Percentiles rank a stretch among this genome's conserved stretches.
These are phyloP conservation scores for Ceratitis capitata DNA, from an alignment of 1,140 invertebrate genomes.

Conservation along the genomic window DNA sequence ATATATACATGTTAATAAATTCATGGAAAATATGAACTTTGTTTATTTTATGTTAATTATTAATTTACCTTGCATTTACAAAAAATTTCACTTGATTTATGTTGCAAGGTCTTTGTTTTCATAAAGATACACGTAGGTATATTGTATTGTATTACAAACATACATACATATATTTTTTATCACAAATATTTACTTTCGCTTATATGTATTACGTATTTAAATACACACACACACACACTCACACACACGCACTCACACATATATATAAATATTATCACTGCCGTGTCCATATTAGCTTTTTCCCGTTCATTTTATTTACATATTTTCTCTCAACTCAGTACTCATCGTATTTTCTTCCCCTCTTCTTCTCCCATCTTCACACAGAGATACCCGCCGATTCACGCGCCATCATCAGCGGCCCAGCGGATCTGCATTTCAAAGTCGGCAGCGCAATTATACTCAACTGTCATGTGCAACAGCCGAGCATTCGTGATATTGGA, in stretches of 20 bases:
- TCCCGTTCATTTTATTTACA: neutral
- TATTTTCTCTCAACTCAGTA: neutral
- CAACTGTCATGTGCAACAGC: slow-evolving; percentile 82
- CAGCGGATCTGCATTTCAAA: slow-evolving; percentile 83
- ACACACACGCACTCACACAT: neutral
- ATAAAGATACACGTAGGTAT: too few relatives aligned
- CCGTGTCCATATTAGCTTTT: neutral
- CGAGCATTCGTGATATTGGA: slow-evolving; percentile 81
- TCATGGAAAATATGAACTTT: too few relatives aligned
- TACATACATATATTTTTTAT: too few relatives aligned
- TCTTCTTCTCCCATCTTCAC: slow-evolving; percentile 20
- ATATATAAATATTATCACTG: neutral
- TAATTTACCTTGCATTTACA: too few relatives aligned
- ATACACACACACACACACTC: neutral
- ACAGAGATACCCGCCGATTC: slow-evolving; percentile 73
- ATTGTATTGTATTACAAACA: too few relatives aligned
- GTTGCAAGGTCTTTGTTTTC: too few relatives aligned
- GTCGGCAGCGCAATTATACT: slow-evolving; percentile 82
- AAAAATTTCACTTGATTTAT: too few relatives aligned
- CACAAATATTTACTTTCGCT: too few relatives aligned
- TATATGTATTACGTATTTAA: neutral
- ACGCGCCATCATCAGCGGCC: slow-evolving; percentile 80
- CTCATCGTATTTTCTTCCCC: neutral
- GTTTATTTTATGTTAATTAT: too few relatives aligned
- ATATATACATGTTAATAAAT: too few relatives aligned